Percentiles rank a stretch among this genome's conserved stretches.
phyloP scores from a whole-genome alignment of 2,113 vertebrate species.

The Ptychochromis oligacanthus region DNA sequence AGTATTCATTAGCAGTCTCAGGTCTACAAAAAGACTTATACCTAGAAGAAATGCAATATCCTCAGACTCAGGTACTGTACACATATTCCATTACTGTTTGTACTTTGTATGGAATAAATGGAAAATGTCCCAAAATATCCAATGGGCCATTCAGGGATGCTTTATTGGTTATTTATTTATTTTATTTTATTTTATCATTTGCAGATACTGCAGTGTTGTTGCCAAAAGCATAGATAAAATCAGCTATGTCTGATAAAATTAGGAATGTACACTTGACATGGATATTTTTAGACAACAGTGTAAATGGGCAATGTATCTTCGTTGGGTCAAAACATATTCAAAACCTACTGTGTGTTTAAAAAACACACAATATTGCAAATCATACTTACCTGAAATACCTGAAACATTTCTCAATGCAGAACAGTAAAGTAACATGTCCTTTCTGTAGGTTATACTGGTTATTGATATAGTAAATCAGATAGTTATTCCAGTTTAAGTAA shows the following conservation, averaged over 20 bases:
- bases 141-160: neutral
- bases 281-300: neutral
- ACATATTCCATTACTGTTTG: neutral
- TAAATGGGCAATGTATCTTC: neutral
- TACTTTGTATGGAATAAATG: neutral
- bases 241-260: too few relatives aligned
- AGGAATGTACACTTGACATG: neutral
- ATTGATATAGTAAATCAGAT: neutral
- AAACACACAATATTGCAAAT: neutral
- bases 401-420: neutral
- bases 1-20: neutral
- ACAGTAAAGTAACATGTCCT: neutral
- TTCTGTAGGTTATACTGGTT: neutral
- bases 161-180: neutral
- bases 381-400: neutral
- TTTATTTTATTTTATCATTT: neutral
- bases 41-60: neutral
- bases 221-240: too few relatives aligned
- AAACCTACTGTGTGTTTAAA: too few relatives aligned
- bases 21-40: neutral
- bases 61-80: neutral
- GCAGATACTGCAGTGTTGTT: neutral
- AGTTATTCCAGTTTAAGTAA: fast-evolving
- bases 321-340: neutral
- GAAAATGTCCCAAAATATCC: fast-evolving